Percentiles rank a stretch among this genome's conserved stretches.
phyloP scores from a whole-genome alignment of 2,113 vertebrate species.

The Myodes glareolus region DNA sequence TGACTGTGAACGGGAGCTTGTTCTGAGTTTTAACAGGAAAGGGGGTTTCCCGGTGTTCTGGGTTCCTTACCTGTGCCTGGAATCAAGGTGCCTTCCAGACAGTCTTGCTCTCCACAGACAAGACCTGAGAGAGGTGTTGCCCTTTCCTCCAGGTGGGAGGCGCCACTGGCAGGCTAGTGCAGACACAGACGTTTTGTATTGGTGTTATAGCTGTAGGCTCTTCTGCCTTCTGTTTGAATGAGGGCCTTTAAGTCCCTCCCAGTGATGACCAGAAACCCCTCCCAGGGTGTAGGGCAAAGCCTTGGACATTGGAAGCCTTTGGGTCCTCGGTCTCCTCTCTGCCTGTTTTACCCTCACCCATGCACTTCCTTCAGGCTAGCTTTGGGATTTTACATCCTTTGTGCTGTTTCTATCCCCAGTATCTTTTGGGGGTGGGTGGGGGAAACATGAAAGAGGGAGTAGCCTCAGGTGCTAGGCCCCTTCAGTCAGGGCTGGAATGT shows the following conservation, averaged over 20 bases:
- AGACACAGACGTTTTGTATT: not conserved
- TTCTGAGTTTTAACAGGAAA: not conserved
- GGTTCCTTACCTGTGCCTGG: not conserved
- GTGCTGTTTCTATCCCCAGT: not conserved
- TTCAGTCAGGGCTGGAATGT: not conserved
- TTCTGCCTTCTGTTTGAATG: not conserved
- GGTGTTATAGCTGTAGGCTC: not conserved
- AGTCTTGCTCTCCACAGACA: not conserved
- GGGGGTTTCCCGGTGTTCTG: not conserved
- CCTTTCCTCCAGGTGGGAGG: not conserved
- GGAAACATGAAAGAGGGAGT: accelerated
- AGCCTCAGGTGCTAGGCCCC: not conserved
- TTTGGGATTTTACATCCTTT: not conserved
- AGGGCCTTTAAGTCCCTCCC: not conserved
- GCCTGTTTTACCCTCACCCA: not conserved
- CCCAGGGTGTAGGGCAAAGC: not conserved
- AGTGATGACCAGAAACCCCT: too few species aligned
- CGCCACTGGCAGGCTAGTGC: not conserved
- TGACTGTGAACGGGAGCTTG: not conserved
- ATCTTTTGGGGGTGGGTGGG: not conserved
- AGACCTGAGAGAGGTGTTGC: not conserved
- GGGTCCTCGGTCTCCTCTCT: not conserved
- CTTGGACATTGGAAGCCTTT: not conserved
- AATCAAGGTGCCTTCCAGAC: not conserved
- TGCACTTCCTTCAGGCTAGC: not conserved